Conservation (phyloP, 2,888 invertebrate genomes). For the Caenorhabditis uteleia region DNA sequence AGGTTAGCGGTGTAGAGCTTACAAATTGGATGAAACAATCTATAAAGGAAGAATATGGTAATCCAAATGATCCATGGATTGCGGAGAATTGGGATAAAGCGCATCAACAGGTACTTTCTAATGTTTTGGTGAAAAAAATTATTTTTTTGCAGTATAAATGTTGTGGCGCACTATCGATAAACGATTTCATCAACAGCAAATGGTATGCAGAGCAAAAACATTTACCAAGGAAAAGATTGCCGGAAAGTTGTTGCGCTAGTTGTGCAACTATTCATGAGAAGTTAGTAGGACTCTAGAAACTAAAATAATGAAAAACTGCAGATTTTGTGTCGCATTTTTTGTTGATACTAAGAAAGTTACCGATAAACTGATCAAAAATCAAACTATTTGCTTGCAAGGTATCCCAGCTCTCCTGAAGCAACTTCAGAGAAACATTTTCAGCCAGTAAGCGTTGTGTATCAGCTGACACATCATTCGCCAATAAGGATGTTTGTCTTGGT, state of each 20-base stretch:
- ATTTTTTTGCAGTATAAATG: conserved; percentile 23
- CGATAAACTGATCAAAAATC: conserved; percentile 12
- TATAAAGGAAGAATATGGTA: conserved; percentile 21
- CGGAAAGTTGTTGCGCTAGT: conserved; percentile 38
- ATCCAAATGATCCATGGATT: conserved; percentile 12
- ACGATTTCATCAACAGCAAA: conserved; percentile 27
- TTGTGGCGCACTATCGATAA: conserved; percentile 18
- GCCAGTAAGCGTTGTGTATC: conserved; percentile 29
- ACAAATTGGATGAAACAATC: conserved; percentile 17
- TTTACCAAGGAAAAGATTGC: conserved; percentile 24
- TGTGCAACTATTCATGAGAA: conserved; percentile 41
- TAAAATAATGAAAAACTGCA: conserved; percentile 2
- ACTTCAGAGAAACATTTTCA: conserved; percentile 8
- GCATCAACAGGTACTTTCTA: conserved; percentile 27
- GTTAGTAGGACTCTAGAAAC: not conserved
- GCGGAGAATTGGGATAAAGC: conserved; percentile 20
- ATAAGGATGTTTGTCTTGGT: conserved; percentile 22
- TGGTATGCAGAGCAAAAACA: conserved; percentile 22
- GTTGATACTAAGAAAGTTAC: conserved; percentile 4
- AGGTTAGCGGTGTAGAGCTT: conserved; percentile 10
- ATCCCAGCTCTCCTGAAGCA: not conserved
- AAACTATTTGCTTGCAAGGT: conserved; percentile 35
- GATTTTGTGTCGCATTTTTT: conserved; percentile 36
- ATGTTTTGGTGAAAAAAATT: not conserved
- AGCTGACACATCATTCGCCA: conserved; percentile 32